A percentile compares a stretch with the other conserved stretches of the same genome.
phyloP scores from a whole-genome alignment of 1,140 invertebrate genomes.

The Drosophila persimilis region DNA sequence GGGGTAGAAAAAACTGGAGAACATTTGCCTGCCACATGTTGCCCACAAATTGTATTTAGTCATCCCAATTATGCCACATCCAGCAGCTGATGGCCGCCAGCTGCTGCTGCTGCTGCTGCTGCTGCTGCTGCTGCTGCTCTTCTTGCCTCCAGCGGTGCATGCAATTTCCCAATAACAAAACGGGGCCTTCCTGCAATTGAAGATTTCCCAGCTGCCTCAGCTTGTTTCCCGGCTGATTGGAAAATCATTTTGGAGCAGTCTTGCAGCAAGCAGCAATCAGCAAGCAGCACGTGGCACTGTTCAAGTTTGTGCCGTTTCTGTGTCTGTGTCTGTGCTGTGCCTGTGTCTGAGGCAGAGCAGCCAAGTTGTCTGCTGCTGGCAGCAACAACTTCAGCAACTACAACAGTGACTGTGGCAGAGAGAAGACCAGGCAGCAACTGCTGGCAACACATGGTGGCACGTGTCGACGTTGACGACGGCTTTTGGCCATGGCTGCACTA shows the following conservation, averaged over 20 bases:
- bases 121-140: background rate
- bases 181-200: conserved; percentile 55
- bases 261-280: background rate
- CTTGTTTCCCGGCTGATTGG: conserved; percentile 62
- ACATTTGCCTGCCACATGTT: conserved; percentile 75
- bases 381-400: conserved; percentile 18
- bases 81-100: conserved; percentile 63
- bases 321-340: conserved; percentile 19
- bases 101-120: conserved; percentile 35
- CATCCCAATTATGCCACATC: conserved; percentile 70
- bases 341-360: conserved; percentile 9
- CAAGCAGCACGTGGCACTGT: conserved; percentile 63
- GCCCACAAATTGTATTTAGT: conserved; percentile 59
- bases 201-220: conserved; percentile 71
- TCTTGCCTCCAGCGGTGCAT: conserved; percentile 28
- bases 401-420: background rate
- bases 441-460: conserved; percentile 73
- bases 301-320: conserved; percentile 20
- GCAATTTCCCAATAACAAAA: conserved; percentile 63
- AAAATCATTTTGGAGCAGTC: conserved; percentile 59
- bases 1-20: conserved; percentile 25
- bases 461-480: conserved; percentile 59
- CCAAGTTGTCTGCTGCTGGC: conserved; percentile 43
- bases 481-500: conserved; percentile 51
- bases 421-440: conserved; percentile 11